Conservation (phyloP, 2,888 invertebrate species). For the Blomia tropicalis region DNA sequence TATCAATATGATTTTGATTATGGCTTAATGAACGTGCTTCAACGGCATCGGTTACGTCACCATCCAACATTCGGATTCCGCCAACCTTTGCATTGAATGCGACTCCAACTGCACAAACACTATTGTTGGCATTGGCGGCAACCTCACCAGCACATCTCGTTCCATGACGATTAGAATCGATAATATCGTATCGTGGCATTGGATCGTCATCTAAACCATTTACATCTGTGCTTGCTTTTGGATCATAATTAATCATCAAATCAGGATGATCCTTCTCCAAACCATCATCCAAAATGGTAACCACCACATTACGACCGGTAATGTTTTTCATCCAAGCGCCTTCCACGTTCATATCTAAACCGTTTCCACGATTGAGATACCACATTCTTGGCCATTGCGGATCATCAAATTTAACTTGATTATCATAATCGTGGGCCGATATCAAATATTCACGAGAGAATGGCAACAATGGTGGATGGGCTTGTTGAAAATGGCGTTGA, state of each 20-base stretch:
- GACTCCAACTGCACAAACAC: constrained; percentile 82
- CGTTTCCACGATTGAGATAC: constrained; percentile 54
- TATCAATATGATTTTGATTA: constrained; percentile 90
- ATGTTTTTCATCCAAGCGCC: constrained; percentile 86
- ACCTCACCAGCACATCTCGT: constrained; percentile 95
- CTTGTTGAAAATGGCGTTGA: constrained; percentile 10
- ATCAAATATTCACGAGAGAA: constrained; percentile 2
- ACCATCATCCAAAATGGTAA: constrained; percentile 91
- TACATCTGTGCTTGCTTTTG: constrained; percentile 87
- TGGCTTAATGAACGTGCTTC: constrained; percentile 85
- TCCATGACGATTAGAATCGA: constrained; percentile 67
- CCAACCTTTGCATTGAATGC: constrained; percentile 89
- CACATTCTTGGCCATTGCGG: constrained; percentile 89
- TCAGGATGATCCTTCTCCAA: constrained; percentile 91
- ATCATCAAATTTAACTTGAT: constrained; percentile 48
- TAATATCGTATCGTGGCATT: constrained; percentile 88
- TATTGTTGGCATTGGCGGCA: constrained; percentile 77
- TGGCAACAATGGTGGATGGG: constrained; percentile 10
- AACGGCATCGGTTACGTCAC: constrained; percentile 95
- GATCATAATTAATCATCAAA: constrained; percentile 75
- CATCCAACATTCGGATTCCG: constrained; percentile 93
- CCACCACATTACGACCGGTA: constrained; percentile 83
- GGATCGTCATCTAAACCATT: constrained; percentile 86
- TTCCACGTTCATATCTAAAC: constrained; percentile 87
- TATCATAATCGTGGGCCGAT: constrained; percentile 1